Evolutionary conservation across 2,113 vertebrate genomes (phyloP).

Genomic region (Bubo blakistoni): DNA sequence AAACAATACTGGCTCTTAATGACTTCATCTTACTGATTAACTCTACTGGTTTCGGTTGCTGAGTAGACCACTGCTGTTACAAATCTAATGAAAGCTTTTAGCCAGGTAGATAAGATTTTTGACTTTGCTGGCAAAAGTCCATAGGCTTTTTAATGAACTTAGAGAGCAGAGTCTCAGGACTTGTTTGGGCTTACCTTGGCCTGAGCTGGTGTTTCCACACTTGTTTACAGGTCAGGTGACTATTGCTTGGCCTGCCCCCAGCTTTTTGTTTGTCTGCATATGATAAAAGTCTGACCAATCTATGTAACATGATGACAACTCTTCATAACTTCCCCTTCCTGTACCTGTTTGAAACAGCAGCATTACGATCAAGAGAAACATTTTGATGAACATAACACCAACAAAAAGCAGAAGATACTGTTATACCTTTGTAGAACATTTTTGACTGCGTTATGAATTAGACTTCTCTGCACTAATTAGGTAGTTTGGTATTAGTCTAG

Average conservation of each 20-base stretch:
- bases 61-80: neutral
- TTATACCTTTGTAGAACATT: neutral
- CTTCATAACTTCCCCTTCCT: neutral
- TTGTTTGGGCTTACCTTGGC: neutral
- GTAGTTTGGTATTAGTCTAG: neutral
- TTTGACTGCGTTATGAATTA: neutral
- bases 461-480: neutral
- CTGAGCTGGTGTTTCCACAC: neutral
- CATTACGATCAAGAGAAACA: neutral
- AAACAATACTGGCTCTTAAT: neutral
- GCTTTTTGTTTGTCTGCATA: neutral
- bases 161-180: neutral
- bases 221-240: neutral
- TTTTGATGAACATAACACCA: neutral
- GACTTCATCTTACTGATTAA: neutral
- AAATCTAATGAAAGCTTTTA: neutral
- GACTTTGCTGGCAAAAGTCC: neutral
- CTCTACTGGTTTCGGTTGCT: neutral
- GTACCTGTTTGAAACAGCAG: neutral
- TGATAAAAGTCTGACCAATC: neutral
- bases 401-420: neutral
- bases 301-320: neutral
- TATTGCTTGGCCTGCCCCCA: neutral
- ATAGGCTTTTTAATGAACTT: neutral
- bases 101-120: neutral